Conservation (phyloP, 35 echinoderm and acorn worm species). For the Apostichopus californicus region DNA sequence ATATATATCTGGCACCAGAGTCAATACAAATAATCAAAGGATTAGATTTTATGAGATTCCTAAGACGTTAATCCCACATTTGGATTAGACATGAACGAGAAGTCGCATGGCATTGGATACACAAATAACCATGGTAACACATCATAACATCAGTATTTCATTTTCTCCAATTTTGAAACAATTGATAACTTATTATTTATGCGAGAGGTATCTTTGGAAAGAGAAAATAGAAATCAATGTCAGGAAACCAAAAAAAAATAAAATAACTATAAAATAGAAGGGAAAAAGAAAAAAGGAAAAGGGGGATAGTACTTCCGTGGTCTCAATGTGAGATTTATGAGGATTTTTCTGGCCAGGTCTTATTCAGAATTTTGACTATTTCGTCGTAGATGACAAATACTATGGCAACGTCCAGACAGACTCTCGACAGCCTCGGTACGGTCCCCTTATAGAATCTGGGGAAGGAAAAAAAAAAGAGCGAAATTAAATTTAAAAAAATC, state of each 20-base stretch:
- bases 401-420: constrained; percentile 93
- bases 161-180: too few species aligned
- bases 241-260: not conserved
- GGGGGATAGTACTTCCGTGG: not conserved
- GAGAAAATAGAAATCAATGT: not conserved
- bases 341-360: constrained; percentile 47
- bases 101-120: too few species aligned
- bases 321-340: constrained; percentile 28
- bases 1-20: too few species aligned
- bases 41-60: too few species aligned
- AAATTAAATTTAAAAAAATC: too few species aligned
- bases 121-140: too few species aligned
- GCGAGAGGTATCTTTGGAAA: not conserved
- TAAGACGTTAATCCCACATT: too few species aligned
- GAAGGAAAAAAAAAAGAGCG: not conserved
- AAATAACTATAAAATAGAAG: not conserved
- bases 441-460: constrained; percentile 98
- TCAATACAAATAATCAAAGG: too few species aligned
- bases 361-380: constrained; percentile 91
- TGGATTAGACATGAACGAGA: too few species aligned
- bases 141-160: too few species aligned
- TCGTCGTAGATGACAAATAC: constrained; percentile 99
- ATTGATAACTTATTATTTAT: not conserved
- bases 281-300: constrained; percentile 3
- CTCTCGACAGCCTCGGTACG: constrained; percentile 85